Percentiles rank a stretch among this genome's conserved stretches.
phyloP scores from a whole-genome alignment of 2,888 invertebrate genomes.

The Sericinus montela region DNA sequence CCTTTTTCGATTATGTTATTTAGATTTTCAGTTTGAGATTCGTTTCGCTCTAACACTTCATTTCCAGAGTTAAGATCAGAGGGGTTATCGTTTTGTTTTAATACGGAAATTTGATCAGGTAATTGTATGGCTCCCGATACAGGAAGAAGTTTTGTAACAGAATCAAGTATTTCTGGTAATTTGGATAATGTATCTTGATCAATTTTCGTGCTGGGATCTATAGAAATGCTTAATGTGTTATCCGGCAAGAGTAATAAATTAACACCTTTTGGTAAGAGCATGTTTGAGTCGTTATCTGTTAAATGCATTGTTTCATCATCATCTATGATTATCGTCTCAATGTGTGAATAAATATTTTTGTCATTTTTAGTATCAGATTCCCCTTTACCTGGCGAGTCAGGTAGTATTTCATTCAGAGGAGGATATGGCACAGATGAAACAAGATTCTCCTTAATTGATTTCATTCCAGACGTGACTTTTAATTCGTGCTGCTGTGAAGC shows the following conservation, averaged over 20 bases:
- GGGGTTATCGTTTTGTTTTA: neutral
- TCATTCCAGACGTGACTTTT: neutral
- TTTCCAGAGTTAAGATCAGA: neutral
- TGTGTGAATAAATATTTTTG: neutral
- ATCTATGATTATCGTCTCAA: constrained; percentile 8
- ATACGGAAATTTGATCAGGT: neutral
- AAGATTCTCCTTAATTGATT: neutral
- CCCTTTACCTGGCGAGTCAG: too few relatives aligned
- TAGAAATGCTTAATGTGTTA: constrained; percentile 34
- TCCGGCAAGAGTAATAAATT: constrained; percentile 34
- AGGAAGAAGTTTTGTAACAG: constrained; percentile 37
- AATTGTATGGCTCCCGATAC: neutral
- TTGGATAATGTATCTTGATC: constrained; percentile 26
- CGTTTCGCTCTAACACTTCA: neutral
- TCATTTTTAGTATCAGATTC: neutral
- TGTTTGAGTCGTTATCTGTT: constrained; percentile 8
- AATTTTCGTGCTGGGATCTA: constrained; percentile 32
- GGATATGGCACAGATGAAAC: too few relatives aligned
- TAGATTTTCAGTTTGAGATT: neutral
- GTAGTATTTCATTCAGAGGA: too few relatives aligned
- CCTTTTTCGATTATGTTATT: neutral
- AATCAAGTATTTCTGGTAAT: constrained; percentile 35
- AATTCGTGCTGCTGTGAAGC: neutral
- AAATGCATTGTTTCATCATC: neutral
- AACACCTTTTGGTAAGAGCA: constrained; percentile 37